A percentile compares a stretch with the other conserved stretches of the same genome.
Evolutionary conservation across 1,140 invertebrate genomes (phyloP).

Genomic region (Solen grandis): DNA sequence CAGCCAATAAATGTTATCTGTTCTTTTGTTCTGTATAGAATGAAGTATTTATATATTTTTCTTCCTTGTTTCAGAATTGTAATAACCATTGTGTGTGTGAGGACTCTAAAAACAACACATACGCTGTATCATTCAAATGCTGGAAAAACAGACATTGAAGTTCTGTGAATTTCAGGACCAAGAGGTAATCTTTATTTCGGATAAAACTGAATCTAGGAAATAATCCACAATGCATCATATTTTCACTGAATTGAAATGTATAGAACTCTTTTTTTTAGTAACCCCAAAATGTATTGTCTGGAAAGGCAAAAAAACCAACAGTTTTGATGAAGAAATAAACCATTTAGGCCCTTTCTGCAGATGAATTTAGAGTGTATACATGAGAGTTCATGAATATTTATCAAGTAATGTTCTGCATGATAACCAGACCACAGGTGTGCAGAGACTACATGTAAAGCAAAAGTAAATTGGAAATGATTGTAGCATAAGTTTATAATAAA

Average conservation of each 20-base stretch:
- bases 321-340: background rate
- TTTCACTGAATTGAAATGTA: background rate
- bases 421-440: too few species aligned
- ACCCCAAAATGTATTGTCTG: background rate
- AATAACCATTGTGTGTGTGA: slow-evolving; percentile 72
- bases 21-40: too few species aligned
- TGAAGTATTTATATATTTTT: too few species aligned
- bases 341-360: background rate
- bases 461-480: background rate
- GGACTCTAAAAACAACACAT: slow-evolving; percentile 88
- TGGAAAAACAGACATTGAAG: slow-evolving; percentile 83
- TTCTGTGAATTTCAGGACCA: slow-evolving; percentile 89
- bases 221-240: background rate
- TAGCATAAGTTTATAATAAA: too few species aligned
- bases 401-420: too few species aligned
- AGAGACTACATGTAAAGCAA: background rate
- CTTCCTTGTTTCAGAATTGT: slow-evolving; percentile 69
- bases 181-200: slow-evolving; percentile 85
- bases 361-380: background rate
- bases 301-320: background rate
- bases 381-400: too few species aligned
- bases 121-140: slow-evolving; percentile 87
- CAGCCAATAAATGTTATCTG: too few species aligned
- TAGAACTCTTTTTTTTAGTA: background rate
- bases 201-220: background rate